phyloP scores from a whole-genome alignment of 2,888 invertebrate species.

The Athalia rosae region DNA sequence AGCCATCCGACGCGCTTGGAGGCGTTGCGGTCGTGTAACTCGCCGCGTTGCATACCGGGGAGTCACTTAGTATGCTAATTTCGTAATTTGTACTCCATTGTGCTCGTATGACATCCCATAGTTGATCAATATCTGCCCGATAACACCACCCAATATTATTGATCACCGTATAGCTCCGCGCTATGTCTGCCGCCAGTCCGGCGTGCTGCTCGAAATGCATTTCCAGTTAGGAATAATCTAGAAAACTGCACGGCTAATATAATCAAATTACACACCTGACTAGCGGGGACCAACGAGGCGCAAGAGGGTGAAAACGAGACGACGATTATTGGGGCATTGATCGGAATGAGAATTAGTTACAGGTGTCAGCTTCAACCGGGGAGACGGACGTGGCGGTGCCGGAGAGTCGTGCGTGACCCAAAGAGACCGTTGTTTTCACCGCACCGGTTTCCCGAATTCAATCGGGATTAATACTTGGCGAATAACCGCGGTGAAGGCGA shows the following conservation, averaged over 20 bases:
- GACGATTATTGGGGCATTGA: too few relatives aligned
- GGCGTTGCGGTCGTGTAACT: constrained; percentile 41
- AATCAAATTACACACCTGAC: too few relatives aligned
- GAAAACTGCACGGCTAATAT: too few relatives aligned
- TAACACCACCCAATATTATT: constrained; percentile 28
- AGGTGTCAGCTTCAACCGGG: too few relatives aligned
- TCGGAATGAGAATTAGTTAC: too few relatives aligned
- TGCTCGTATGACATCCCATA: constrained; percentile 49
- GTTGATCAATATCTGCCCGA: constrained; percentile 40
- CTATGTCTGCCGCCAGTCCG: too few relatives aligned
- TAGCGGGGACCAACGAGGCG: too few relatives aligned
- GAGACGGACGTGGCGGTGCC: not conserved
- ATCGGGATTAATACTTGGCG: constrained; percentile 5
- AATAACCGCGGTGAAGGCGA: not conserved
- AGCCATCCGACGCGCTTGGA: not conserved
- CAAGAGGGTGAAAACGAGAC: too few relatives aligned
- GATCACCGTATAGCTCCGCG: not conserved
- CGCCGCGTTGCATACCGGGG: constrained; percentile 55
- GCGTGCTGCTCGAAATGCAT: too few relatives aligned
- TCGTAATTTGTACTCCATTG: constrained; percentile 67
- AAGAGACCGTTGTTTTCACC: not conserved
- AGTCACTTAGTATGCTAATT: constrained; percentile 67
- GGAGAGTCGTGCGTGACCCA: not conserved
- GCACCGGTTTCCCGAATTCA: not conserved
- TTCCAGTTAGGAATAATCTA: too few relatives aligned